Percentiles rank a stretch among this genome's conserved stretches.
phyloP scores from a whole-genome alignment of 2,113 vertebrate genomes.

The Paratilapia polleni region DNA sequence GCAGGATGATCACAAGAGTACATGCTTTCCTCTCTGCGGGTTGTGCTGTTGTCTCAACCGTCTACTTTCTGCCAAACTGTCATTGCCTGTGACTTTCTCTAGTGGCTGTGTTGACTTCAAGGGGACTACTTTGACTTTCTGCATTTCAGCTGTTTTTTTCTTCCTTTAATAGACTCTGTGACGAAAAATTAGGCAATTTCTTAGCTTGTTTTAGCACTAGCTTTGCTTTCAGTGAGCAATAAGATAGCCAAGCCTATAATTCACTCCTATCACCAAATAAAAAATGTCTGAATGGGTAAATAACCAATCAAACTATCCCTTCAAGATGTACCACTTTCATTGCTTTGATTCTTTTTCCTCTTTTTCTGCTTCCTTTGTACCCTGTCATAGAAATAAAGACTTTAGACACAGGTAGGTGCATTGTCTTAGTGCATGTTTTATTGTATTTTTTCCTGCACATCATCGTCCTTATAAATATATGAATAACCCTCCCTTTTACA shows the following conservation, averaged over 20 bases:
- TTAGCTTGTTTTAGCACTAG: not conserved
- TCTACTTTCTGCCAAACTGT: slow-evolving; percentile 40
- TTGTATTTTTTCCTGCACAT: not conserved
- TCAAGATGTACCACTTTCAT: slow-evolving; percentile 24
- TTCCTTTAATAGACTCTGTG: not conserved
- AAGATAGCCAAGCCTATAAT: not conserved
- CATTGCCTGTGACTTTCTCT: slow-evolving; percentile 35
- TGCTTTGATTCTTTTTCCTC: slow-evolving; percentile 38
- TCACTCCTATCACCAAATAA: not conserved
- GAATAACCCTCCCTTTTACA: slow-evolving; percentile 36
- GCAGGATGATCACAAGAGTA: slow-evolving; percentile 31
- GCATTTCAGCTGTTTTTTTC: not conserved
- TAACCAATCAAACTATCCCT: slow-evolving; percentile 21
- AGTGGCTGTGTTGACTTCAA: slow-evolving; percentile 44
- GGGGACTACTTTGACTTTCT: slow-evolving; percentile 46
- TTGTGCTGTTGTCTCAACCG: slow-evolving; percentile 6
- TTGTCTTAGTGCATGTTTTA: slow-evolving; percentile 24
- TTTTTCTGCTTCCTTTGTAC: slow-evolving; percentile 74
- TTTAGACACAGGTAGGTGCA: slow-evolving; percentile 99
- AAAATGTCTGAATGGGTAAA: not conserved
- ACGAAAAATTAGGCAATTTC: not conserved
- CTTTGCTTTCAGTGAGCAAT: slow-evolving; percentile 2
- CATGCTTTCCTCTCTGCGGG: slow-evolving; percentile 47
- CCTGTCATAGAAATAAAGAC: slow-evolving; percentile 97
- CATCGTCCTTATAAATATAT: slow-evolving; percentile 6